Percentiles rank a stretch among this genome's conserved stretches.
These are phyloP conservation scores for Colletes collaris DNA, from an alignment of 2,888 invertebrate species.

Conservation along the genomic window DNA sequence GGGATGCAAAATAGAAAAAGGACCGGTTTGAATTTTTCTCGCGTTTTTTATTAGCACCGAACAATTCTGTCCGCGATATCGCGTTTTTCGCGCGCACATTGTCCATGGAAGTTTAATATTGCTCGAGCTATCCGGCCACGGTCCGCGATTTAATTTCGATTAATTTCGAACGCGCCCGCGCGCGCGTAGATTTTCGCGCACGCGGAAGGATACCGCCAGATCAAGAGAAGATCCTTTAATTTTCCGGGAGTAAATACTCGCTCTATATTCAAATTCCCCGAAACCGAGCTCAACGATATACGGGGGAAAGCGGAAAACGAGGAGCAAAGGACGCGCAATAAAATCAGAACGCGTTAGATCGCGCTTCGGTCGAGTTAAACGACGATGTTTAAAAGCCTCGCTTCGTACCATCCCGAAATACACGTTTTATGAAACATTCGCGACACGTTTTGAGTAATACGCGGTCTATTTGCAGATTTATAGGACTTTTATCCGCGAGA, in stretches of 20 bases:
- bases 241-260: constrained; percentile 28
- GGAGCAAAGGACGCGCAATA: constrained; percentile 6
- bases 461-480: neutral
- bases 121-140: too few relatives aligned
- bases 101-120: neutral
- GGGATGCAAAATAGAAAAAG: constrained; percentile 15
- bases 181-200: neutral
- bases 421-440: neutral
- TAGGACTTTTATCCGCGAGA: neutral
- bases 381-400: neutral
- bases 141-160: neutral
- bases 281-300: neutral
- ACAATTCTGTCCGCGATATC: neutral
- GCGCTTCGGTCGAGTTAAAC: neutral
- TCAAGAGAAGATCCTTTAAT: constrained; percentile 32
- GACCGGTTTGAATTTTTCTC: neutral
- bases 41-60: neutral
- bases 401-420: neutral
- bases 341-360: constrained; percentile 2
- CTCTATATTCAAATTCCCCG: constrained; percentile 39
- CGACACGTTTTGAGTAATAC: constrained; percentile 1
- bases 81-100: neutral
- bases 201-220: neutral
- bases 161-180: neutral
- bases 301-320: neutral